phyloP scores from a whole-genome alignment of 1,140 invertebrate genomes.

The Lordiphosa collinella region DNA sequence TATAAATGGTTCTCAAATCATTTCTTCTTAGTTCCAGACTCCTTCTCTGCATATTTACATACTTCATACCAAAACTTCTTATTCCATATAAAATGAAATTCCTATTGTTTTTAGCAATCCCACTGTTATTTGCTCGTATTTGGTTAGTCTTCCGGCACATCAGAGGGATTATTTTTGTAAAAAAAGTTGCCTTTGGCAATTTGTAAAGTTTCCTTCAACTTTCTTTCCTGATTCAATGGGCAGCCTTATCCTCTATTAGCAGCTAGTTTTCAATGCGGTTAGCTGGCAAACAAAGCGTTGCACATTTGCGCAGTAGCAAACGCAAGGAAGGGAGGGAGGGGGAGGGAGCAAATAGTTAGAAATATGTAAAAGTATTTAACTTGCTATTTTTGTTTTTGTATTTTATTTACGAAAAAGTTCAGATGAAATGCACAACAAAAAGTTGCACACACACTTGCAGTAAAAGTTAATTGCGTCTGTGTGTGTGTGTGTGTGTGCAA shows the following conservation, averaged over 20 bases:
- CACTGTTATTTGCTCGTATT: neutral
- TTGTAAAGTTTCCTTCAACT: slow-evolving; percentile 64
- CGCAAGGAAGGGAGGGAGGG: neutral
- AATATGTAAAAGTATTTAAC: slow-evolving; percentile 72
- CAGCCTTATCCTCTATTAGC: slow-evolving; percentile 67
- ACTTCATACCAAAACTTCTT: no score
- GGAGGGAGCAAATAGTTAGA: slow-evolving; percentile 54
- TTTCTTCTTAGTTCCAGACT: no score
- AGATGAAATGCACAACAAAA: slow-evolving; percentile 72
- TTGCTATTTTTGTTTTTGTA: slow-evolving; percentile 17
- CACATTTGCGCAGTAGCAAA: slow-evolving; percentile 60
- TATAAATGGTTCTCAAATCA: no score
- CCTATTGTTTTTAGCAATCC: slow-evolving; percentile 14
- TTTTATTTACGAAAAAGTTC: slow-evolving; percentile 73
- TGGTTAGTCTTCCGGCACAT: slow-evolving; percentile 35
- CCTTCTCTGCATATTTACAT: no score
- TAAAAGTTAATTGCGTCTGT: slow-evolving; percentile 74
- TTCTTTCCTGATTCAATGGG: slow-evolving; percentile 12
- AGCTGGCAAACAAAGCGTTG: slow-evolving; percentile 75
- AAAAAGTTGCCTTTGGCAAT: slow-evolving; percentile 70
- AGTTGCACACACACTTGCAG: slow-evolving; percentile 47
- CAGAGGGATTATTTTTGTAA: slow-evolving; percentile 67
- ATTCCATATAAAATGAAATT: no score
- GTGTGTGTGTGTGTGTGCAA: slow-evolving; percentile 11
- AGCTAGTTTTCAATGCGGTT: slow-evolving; percentile 76